Conservation (phyloP, 2,797 vertebrate species). For the Enoplosus armatus region DNA sequence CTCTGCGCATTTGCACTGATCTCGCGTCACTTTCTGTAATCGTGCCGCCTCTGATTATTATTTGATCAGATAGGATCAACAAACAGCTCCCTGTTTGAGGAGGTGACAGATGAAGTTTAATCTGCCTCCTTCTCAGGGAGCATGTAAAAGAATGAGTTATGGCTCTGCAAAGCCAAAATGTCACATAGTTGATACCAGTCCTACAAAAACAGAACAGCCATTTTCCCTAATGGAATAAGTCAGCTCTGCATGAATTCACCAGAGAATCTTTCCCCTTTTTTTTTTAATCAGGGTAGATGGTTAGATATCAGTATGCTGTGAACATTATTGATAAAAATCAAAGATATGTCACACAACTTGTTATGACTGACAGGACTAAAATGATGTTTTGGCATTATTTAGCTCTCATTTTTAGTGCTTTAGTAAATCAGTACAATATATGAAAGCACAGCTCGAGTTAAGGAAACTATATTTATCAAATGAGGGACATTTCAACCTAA, state of each 20-base stretch:
- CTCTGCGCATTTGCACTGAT: constrained; percentile 15
- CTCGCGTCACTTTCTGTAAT: constrained; percentile 28
- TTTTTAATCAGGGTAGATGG: constrained; percentile 19
- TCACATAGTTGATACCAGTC: constrained; percentile 78
- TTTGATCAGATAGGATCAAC: constrained; percentile 66
- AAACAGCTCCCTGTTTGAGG: constrained; percentile 52
- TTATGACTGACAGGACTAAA: constrained; percentile 23
- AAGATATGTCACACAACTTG: constrained; percentile 25
- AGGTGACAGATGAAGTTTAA: constrained; percentile 52
- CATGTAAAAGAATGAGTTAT: constrained; percentile 70
- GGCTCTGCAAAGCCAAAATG: constrained; percentile 58
- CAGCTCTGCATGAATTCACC: constrained; percentile 54
- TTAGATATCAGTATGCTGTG: constrained; percentile 28
- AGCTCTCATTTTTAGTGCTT: constrained; percentile 1
- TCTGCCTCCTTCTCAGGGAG: constrained; percentile 48
- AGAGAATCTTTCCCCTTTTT: constrained; percentile 38
- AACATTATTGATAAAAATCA: constrained; percentile 46
- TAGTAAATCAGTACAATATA: not conserved
- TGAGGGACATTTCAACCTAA: not conserved
- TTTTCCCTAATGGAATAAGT: constrained; percentile 72
- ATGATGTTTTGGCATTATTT: constrained; percentile 20
- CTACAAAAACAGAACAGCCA: constrained; percentile 73
- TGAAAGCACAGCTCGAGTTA: constrained; percentile 13
- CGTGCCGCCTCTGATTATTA: constrained; percentile 40
- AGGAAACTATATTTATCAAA: constrained; percentile 3